phyloP scores from a whole-genome alignment of 2,113 vertebrate genomes.

The Hemiprocne comata region DNA sequence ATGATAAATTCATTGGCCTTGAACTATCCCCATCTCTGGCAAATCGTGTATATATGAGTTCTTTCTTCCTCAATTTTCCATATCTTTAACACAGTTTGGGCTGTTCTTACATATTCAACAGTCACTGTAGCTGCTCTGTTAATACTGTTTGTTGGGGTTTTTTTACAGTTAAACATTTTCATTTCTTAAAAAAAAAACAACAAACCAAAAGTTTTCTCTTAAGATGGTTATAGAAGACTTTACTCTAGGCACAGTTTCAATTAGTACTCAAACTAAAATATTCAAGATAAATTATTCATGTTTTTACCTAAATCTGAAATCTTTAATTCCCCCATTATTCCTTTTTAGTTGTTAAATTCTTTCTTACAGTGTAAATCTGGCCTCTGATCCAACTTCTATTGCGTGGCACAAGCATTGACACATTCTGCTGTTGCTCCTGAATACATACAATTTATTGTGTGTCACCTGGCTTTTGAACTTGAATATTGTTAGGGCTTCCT shows the following conservation, averaged over 20 bases:
- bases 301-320: neutral
- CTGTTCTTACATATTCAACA: neutral
- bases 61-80: neutral
- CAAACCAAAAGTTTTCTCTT: neutral
- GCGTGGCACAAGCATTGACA: neutral
- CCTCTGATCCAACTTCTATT: neutral
- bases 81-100: too few species aligned
- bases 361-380: neutral
- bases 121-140: neutral
- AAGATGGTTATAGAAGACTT: neutral
- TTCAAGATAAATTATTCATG: neutral
- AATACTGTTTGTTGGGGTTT: neutral
- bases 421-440: neutral
- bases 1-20: neutral
- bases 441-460: neutral
- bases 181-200: neutral
- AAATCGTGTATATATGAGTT: neutral
- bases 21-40: neutral
- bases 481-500: neutral
- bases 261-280: neutral
- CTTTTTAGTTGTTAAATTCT: neutral
- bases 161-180: neutral
- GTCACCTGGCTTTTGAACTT: neutral
- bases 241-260: neutral
- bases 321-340: neutral